Evolutionary conservation across 2,888 invertebrate species (phyloP).

Genomic region (Sesia apiformis): DNA sequence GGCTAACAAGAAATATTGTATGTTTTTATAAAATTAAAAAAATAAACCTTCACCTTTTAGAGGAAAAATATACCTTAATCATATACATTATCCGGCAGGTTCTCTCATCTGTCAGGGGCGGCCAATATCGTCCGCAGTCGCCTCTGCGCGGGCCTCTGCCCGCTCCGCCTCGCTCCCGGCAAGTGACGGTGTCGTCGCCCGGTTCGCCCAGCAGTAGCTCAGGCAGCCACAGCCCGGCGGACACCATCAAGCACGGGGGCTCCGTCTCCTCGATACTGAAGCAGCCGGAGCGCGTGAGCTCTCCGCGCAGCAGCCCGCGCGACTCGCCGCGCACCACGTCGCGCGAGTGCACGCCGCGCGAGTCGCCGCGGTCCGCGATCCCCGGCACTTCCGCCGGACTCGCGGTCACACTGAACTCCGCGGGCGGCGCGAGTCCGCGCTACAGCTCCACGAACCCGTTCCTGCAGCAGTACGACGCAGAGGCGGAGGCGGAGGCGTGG

Average conservation of each 20-base stretch:
- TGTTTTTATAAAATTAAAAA: too few species aligned
- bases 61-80: too few species aligned
- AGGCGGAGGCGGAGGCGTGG: constrained; percentile 68
- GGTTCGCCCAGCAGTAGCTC: constrained; percentile 92
- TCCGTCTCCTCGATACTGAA: constrained; percentile 63
- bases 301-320: constrained; percentile 53
- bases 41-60: too few species aligned
- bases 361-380: constrained; percentile 55
- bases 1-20: too few species aligned
- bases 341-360: constrained; percentile 48
- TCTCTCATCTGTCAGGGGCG: constrained; percentile 83
- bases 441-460: constrained; percentile 76
- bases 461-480: constrained; percentile 71
- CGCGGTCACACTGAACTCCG: constrained; percentile 74
- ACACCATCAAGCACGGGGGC: constrained; percentile 79
- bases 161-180: constrained; percentile 67
- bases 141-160: constrained; percentile 77
- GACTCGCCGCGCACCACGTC: constrained; percentile 29
- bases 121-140: constrained; percentile 82
- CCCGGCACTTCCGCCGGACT: constrained; percentile 77
- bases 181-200: constrained; percentile 78
- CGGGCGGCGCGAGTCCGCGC: constrained; percentile 32
- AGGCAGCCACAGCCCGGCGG: constrained; percentile 86
- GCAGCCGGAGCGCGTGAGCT: constrained; percentile 51
- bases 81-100: too few species aligned